Evolutionary conservation across 2,888 invertebrate species (phyloP).

Genomic region (Cosmia trapezina): DNA sequence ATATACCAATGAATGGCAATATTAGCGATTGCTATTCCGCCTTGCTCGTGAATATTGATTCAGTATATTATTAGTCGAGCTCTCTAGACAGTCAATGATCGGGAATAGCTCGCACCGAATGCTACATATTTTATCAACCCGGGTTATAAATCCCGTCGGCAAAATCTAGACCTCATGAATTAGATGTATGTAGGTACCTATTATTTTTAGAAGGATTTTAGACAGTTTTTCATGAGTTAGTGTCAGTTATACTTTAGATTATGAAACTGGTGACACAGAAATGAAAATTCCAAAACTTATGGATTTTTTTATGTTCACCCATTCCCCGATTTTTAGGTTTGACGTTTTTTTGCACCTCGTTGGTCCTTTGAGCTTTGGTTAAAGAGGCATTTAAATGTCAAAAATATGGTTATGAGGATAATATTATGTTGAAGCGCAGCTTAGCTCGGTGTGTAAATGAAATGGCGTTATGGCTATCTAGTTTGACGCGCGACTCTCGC

Average conservation of each 20-base stretch:
- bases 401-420: background rate
- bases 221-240: background rate
- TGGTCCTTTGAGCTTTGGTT: background rate
- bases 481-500: no score
- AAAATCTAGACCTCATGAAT: background rate
- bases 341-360: background rate
- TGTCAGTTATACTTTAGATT: background rate
- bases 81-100: conserved; percentile 17
- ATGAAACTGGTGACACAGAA: background rate
- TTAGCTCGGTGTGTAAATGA: no score
- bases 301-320: background rate
- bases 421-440: no score
- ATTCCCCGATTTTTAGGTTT: background rate
- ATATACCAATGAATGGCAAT: conserved; percentile 13
- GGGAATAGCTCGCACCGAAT: conserved; percentile 29
- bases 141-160: background rate
- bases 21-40: conserved; percentile 19
- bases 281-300: background rate
- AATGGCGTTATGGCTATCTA: no score
- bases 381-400: background rate
- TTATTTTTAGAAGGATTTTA: background rate
- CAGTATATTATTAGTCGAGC: conserved; percentile 40
- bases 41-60: conserved; percentile 44
- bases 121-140: conserved; percentile 49
- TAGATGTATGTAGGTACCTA: no score